Base-by-base conservation (phyloP, 2,888 invertebrate genomes). In the Ecdyonurus torrentis region DNA sequence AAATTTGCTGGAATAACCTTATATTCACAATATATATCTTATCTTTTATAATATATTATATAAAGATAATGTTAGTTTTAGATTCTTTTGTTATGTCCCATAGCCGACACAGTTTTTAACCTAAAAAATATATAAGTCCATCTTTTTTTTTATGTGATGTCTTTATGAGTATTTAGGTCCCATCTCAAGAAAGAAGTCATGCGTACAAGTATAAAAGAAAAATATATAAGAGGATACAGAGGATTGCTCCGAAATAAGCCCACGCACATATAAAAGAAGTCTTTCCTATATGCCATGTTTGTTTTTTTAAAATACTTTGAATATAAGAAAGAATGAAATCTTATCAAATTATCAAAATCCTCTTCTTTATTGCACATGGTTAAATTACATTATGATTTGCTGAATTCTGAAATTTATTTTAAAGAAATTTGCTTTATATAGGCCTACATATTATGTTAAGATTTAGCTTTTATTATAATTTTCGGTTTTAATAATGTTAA, bases 1-100 rank as follows among this genome's bases (percentile, higher is more conserved):
- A 55, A 55, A 55, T 55, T 55, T 55, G 55, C 55, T n/a, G 55
- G 55, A 55, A 55, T 55, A 55, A 55, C 55, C 55, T 55, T 22
- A 22, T 55, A n/a, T n/a, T n/a, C n/a, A n/a, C n/a, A n/a, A n/a
- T n/a, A 22, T 55, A 55, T 22, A 55, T 20, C 3, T 22, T 55
- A 5, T 55, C 7, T 22, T 55, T 22, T 55, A 20, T n/a, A 7
- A 5, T n/a, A n/a, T n/a, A 50, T 50, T 50, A 10, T 10, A 10
- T 7, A 20, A 22, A 55, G 22, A 55, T 55, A 55, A 55, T 55
- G 55, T 55, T 55, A 55, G 55, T 55, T 55, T 55, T 20, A 55
- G 55, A 50, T 7, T 22, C 55, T 55, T 55, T 55, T 55, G 55
- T 55, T n/a, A n/a, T n/a, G n/a, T n/a, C n/a, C 37, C 37, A 37